A percentile compares a stretch with the other conserved stretches of the same genome.
Conservation (phyloP, 2,797 vertebrate genomes). For the Siniperca obscura region DNA sequence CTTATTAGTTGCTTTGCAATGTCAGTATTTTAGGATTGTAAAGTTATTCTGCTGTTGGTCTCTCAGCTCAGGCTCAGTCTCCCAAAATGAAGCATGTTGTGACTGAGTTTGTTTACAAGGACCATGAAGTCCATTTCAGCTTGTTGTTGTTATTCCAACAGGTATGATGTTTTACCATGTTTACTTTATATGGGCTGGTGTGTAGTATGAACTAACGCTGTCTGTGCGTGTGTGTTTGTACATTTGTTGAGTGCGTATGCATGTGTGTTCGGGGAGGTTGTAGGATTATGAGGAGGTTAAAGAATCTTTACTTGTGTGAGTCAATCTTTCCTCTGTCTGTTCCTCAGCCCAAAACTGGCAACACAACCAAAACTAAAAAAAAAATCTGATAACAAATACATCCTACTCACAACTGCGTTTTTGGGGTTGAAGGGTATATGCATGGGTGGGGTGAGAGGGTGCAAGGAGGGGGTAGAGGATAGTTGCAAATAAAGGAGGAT, state of each 20-base stretch:
- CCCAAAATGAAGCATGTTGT: neutral
- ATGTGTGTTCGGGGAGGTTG: conserved; percentile 15
- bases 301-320: neutral
- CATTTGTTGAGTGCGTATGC: neutral
- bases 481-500: conserved; percentile 31
- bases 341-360: conserved; percentile 29
- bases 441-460: neutral
- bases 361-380: conserved; percentile 16
- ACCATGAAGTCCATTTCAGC: conserved; percentile 2
- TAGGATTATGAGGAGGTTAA: conserved; percentile 1
- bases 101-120: conserved; percentile 2
- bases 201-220: conserved; percentile 34
- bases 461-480: neutral
- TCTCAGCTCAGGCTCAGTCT: neutral
- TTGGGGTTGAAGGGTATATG: neutral
- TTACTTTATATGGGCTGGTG: conserved; percentile 38
- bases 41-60: neutral
- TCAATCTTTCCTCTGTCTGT: neutral
- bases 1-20: neutral
- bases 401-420: conserved; percentile 30
- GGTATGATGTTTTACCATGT: conserved; percentile 49
- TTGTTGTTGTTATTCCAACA: conserved; percentile 55
- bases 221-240: neutral
- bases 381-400: conserved; percentile 25
- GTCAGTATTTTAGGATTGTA: conserved; percentile 10